Percentiles rank a stretch among this genome's conserved stretches.
Conservation (phyloP, 2,113 vertebrate genomes). For the Hippocampus barbouri region DNA sequence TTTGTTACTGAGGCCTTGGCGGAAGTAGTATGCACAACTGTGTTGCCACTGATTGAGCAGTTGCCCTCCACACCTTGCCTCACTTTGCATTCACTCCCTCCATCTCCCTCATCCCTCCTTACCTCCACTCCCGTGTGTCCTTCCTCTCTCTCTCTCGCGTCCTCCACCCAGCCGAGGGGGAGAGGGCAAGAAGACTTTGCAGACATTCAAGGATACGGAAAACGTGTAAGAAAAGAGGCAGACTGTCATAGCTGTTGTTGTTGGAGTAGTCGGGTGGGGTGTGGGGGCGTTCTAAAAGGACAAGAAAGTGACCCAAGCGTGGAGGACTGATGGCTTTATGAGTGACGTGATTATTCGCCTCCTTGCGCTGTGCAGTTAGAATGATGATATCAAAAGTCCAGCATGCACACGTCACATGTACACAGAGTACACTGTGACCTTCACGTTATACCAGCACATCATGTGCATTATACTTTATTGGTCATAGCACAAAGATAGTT, state of each 20-base stretch:
- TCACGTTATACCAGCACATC: constrained; percentile 53
- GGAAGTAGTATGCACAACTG: constrained; percentile 52
- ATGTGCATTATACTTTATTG: constrained; percentile 57
- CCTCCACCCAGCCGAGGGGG: constrained; percentile 36
- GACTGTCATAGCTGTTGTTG: neutral
- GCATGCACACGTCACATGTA: constrained; percentile 33
- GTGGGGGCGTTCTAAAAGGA: constrained; percentile 23
- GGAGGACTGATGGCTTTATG: constrained; percentile 69
- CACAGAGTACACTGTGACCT: constrained; percentile 56
- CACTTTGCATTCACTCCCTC: constrained; percentile 54
- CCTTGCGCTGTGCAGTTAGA: constrained; percentile 55
- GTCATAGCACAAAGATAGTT: constrained; percentile 46
- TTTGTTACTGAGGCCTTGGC: constrained; percentile 64
- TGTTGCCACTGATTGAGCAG: constrained; percentile 69
- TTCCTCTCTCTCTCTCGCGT: constrained; percentile 6
- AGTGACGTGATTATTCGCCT: constrained; percentile 72
- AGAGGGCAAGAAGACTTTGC: constrained; percentile 51
- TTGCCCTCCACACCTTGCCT: constrained; percentile 67
- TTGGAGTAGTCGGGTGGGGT: neutral
- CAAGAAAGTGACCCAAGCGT: constrained; percentile 58
- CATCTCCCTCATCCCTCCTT: constrained; percentile 47
- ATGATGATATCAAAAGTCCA: constrained; percentile 59
- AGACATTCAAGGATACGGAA: constrained; percentile 46
- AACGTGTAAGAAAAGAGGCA: constrained; percentile 26
- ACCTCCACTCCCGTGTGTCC: constrained; percentile 21